These are phyloP conservation scores for Branchellion lobata DNA, from an alignment of 2,888 invertebrate genomes.

Conservation along the genomic window DNA sequence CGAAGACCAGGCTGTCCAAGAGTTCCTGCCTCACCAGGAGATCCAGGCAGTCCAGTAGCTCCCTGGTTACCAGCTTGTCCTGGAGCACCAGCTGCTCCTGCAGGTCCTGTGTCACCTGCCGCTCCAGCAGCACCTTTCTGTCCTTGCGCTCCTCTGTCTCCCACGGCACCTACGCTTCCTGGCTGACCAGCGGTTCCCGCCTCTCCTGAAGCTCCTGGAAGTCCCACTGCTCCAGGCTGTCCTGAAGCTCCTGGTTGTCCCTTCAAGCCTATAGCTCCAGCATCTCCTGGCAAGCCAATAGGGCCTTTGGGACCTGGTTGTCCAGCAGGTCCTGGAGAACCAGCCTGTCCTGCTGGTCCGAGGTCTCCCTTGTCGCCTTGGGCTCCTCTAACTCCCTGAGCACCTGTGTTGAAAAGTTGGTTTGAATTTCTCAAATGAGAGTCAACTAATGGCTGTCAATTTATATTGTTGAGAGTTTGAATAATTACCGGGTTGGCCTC, in stretches of 20 bases:
- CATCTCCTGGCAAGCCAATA: conserved; percentile 47
- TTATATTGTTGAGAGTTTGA: no score
- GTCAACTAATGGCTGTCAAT: no score
- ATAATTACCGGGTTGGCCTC: neutral
- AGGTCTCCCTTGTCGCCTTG: conserved; percentile 25
- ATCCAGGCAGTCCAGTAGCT: conserved; percentile 24
- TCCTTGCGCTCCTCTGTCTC: conserved; percentile 42
- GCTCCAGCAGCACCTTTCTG: conserved; percentile 39
- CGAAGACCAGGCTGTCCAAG: conserved; percentile 20
- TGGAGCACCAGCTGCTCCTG: conserved; percentile 32
- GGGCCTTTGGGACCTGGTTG: conserved; percentile 34
- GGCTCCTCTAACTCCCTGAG: conserved; percentile 38
- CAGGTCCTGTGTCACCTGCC: conserved; percentile 40
- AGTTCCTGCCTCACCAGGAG: conserved; percentile 5
- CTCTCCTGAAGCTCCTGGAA: conserved; percentile 49
- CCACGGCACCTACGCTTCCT: conserved; percentile 43
- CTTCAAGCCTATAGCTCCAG: conserved; percentile 19
- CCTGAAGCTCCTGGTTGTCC: conserved; percentile 34
- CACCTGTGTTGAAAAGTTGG: neutral
- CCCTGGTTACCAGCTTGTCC: conserved; percentile 44
- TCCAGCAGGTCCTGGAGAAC: conserved; percentile 24
- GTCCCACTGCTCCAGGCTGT: conserved; percentile 46
- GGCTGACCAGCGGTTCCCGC: conserved; percentile 49
- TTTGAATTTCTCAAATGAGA: no score
- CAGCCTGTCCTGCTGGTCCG: conserved; percentile 3